These are phyloP conservation scores for Callyntrura sp. DNA, from an alignment of 2,888 invertebrate species.

Conservation along the genomic window DNA sequence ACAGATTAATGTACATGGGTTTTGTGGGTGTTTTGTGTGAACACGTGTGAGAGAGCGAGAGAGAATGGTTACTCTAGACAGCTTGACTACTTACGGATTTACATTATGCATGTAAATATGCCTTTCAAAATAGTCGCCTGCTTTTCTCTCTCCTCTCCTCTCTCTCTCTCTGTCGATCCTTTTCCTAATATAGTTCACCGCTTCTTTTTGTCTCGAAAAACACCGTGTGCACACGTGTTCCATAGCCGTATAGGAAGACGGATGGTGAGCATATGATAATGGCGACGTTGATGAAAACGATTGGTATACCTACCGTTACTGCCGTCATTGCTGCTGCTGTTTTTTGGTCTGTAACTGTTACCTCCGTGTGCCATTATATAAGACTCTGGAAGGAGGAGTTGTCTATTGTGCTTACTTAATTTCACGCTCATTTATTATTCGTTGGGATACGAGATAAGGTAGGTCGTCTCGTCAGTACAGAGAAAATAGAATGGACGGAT, in stretches of 20 bases:
- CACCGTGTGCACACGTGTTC: conserved; percentile 58
- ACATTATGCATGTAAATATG: conserved; percentile 59
- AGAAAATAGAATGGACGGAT: too few species aligned
- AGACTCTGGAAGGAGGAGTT: background rate
- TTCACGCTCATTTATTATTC: background rate
- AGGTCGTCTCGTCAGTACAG: too few species aligned
- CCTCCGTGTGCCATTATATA: background rate
- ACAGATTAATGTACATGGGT: conserved; percentile 50
- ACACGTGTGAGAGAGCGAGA: background rate
- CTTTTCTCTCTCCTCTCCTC: background rate
- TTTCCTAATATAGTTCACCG: background rate
- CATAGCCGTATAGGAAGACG: conserved; percentile 14
- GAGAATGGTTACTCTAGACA: conserved; percentile 57
- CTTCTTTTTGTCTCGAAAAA: conserved; percentile 35
- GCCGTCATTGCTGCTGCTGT: too few species aligned
- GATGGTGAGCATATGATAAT: background rate
- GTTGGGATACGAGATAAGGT: background rate
- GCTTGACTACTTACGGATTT: conserved; percentile 53
- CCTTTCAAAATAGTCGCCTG: conserved; percentile 49
- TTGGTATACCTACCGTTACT: background rate
- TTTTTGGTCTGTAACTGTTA: background rate
- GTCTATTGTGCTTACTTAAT: conserved; percentile 6
- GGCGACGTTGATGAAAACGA: background rate
- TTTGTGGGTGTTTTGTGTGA: background rate
- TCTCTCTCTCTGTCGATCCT: background rate